Evolutionary conservation across 2,113 vertebrate genomes (phyloP).

Genomic region (Caloenas nicobarica): DNA sequence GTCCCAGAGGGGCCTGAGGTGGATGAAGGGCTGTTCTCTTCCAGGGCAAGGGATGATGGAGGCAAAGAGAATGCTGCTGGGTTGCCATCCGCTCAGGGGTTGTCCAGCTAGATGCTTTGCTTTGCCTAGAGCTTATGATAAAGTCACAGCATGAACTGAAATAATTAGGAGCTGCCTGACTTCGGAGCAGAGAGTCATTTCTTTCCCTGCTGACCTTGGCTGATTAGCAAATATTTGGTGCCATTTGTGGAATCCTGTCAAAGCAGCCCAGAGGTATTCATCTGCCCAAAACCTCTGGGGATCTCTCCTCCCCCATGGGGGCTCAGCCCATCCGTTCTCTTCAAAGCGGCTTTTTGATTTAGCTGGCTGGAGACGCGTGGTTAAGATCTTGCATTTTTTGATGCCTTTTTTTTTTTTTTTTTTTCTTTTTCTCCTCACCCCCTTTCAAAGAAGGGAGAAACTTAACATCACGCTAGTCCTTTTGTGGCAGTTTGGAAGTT

Average conservation of each 20-base stretch:
- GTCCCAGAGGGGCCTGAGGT: not conserved
- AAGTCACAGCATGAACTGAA: slow-evolving; percentile 46
- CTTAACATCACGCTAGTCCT: slow-evolving; percentile 52
- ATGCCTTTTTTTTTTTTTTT: not conserved
- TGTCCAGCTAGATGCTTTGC: not conserved
- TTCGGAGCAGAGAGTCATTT: not conserved
- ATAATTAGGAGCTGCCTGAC: slow-evolving; percentile 52
- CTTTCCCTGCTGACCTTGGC: slow-evolving; percentile 48
- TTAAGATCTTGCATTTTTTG: slow-evolving; percentile 30
- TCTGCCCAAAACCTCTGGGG: slow-evolving; percentile 11
- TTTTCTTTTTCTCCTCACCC: not conserved
- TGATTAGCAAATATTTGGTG: slow-evolving; percentile 57
- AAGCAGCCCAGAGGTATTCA: slow-evolving; percentile 45
- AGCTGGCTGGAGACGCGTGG: slow-evolving; percentile 11
- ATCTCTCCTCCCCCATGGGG: not conserved
- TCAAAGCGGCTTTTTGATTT: slow-evolving; percentile 49
- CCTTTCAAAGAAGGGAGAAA: slow-evolving; percentile 43
- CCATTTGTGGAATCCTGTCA: slow-evolving; percentile 35
- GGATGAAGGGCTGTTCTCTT: not conserved
- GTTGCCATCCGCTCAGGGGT: not conserved
- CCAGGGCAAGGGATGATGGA: not conserved
- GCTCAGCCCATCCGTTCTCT: not conserved
- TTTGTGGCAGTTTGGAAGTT: slow-evolving; percentile 66
- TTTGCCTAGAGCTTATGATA: slow-evolving; percentile 20
- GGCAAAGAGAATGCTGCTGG: not conserved